Conservation (phyloP, 2,888 invertebrate genomes). For the Scaptomyza tumidula region DNA sequence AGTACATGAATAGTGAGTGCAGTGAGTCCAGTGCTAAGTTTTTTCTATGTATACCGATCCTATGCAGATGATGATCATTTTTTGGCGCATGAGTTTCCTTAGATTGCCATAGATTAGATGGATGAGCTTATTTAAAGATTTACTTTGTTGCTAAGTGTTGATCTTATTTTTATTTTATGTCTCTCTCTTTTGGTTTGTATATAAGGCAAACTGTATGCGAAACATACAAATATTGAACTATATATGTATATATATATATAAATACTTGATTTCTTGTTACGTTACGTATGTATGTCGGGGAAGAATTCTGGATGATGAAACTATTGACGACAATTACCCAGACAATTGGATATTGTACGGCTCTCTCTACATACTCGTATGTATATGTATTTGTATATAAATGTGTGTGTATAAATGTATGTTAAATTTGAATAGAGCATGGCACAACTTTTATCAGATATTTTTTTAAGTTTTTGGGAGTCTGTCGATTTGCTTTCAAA, state of each 20-base stretch:
- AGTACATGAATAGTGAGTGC: conserved; percentile 38
- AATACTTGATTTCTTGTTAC: conserved; percentile 58
- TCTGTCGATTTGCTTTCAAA: conserved; percentile 68
- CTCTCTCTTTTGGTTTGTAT: conserved; percentile 67
- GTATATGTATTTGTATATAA: conserved; percentile 1
- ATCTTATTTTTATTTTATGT: conserved; percentile 30
- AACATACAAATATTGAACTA: conserved; percentile 76
- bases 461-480: conserved; percentile 41
- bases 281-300: conserved; percentile 58
- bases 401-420: conserved; percentile 11
- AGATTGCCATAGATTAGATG: conserved; percentile 64
- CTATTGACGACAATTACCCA: conserved; percentile 40
- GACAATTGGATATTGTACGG: conserved; percentile 21
- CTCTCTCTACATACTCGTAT: conserved; percentile 7
- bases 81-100: conserved; percentile 76
- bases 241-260: conserved; percentile 67
- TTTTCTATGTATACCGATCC: conserved; percentile 19
- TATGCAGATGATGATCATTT: conserved; percentile 60
- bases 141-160: conserved; percentile 24
- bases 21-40: conserved; percentile 47
- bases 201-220: conserved; percentile 76
- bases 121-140: conserved; percentile 55
- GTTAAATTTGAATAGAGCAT: conserved; percentile 59
- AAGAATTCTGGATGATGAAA: conserved; percentile 62
- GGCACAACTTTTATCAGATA: conserved; percentile 63